Evolutionary conservation across 2,113 vertebrate species (phyloP).

Genomic region (Mormoops blainvillei): DNA sequence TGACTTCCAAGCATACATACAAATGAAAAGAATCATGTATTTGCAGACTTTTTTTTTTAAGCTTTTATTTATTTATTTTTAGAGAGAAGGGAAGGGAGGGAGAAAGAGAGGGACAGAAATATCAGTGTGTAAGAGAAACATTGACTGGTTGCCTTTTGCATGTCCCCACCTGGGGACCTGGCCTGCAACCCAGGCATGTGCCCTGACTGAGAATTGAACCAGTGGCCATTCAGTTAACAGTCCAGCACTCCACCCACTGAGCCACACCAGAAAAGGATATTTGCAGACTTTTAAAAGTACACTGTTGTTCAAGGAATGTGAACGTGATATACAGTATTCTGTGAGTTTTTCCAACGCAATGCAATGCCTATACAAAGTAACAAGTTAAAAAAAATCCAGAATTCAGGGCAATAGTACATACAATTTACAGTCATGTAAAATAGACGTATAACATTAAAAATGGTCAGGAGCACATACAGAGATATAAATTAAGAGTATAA

Average conservation of each 20-base stretch:
- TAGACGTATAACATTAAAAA: not conserved
- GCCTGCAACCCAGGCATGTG: too few species aligned
- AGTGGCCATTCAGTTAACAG: too few species aligned
- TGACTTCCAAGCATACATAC: slow-evolving; percentile 21
- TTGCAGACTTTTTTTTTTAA: slow-evolving; percentile 16
- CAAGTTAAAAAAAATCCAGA: not conserved
- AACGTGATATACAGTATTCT: not conserved
- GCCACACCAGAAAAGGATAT: not conserved
- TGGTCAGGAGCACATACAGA: not conserved
- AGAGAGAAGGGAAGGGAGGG: too few species aligned
- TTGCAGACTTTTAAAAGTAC: slow-evolving; percentile 1
- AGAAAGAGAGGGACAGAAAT: too few species aligned
- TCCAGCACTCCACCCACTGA: too few species aligned
- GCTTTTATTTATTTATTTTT: not conserved
- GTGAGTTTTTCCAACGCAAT: not conserved
- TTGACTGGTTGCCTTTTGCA: too few species aligned
- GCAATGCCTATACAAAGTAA: not conserved
- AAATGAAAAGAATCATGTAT: not conserved
- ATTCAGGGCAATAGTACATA: not conserved
- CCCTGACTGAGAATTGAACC: too few species aligned
- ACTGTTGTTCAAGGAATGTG: not conserved
- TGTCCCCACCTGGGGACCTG: too few species aligned
- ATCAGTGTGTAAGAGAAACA: too few species aligned
- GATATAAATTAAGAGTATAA: not conserved
- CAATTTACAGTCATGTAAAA: not conserved